Conservation (phyloP, 2,113 vertebrate species). For the Peucedramus taeniatus region DNA sequence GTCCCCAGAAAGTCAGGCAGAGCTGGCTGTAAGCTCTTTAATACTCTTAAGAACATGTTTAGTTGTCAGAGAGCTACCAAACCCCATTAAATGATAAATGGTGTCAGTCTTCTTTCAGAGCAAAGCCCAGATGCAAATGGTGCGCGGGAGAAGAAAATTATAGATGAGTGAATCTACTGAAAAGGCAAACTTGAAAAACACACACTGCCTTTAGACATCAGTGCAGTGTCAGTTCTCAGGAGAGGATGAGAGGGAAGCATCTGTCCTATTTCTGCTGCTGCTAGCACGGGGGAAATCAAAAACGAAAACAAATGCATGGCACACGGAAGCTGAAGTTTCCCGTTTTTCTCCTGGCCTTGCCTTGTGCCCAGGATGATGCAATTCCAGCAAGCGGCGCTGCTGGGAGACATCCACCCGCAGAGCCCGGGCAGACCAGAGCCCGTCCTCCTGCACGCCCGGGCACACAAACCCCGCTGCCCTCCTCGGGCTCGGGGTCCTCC, state of each 20-base stretch:
- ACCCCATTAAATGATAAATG: slow-evolving; percentile 20
- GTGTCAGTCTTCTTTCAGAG: slow-evolving; percentile 5
- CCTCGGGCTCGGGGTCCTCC: not conserved
- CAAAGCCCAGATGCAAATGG: slow-evolving; percentile 15
- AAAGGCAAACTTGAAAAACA: slow-evolving; percentile 13
- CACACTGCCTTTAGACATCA: not conserved
- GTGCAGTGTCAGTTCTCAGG: not conserved
- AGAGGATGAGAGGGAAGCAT: not conserved
- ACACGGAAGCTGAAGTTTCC: not conserved
- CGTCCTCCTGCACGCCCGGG: fast-evolving
- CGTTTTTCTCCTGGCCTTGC: not conserved
- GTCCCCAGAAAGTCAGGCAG: slow-evolving; percentile 8
- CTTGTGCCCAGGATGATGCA: not conserved
- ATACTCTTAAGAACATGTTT: slow-evolving; percentile 7
- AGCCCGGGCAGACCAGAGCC: not conserved
- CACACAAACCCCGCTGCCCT: not conserved
- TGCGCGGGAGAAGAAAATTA: not conserved
- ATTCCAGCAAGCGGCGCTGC: not conserved
- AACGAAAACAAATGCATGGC: not conserved
- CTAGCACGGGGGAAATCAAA: not conserved
- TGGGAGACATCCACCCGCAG: not conserved
- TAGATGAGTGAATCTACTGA: slow-evolving; percentile 1
- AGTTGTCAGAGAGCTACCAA: slow-evolving; percentile 38
- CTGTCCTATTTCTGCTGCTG: slow-evolving; percentile 6
- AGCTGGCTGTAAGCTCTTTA: slow-evolving; percentile 34